phyloP scores from a whole-genome alignment of 2,888 invertebrate species.

The Chrysolina haemoptera region DNA sequence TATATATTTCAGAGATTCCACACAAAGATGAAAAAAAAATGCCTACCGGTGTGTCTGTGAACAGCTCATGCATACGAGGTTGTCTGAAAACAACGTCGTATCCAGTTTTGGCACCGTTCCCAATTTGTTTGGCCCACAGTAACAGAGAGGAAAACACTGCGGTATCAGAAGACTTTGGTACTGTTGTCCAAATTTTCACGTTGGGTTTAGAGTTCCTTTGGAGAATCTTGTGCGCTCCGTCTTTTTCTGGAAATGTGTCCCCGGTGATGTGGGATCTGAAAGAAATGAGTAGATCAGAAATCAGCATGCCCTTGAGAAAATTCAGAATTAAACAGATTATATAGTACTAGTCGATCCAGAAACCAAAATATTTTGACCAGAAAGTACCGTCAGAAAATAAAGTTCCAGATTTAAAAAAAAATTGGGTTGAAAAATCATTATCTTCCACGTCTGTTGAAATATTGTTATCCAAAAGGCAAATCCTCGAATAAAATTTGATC shows the following conservation, averaged over 20 bases:
- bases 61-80: conserved; percentile 75
- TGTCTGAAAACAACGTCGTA: conserved; percentile 82
- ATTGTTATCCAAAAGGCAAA: no score
- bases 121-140: conserved; percentile 82
- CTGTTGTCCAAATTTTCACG: conserved; percentile 64
- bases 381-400: no score
- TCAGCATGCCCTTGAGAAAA: no score
- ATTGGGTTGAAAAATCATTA: no score
- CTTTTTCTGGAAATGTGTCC: conserved; percentile 41
- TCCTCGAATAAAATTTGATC: no score
- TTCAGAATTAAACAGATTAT: no score
- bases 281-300: background rate
- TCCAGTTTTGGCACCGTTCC: conserved; percentile 81
- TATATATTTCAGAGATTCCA: background rate
- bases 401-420: no score
- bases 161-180: conserved; percentile 58
- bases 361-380: no score
- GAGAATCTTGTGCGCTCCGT: conserved; percentile 36
- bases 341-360: no score
- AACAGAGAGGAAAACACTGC: conserved; percentile 74
- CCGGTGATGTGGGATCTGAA: conserved; percentile 40
- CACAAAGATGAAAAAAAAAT: conserved; percentile 5
- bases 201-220: conserved; percentile 40
- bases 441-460: no score
- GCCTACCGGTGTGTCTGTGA: conserved; percentile 77